Conservation (phyloP, 2,113 vertebrate species). For the Panthera tigris region DNA sequence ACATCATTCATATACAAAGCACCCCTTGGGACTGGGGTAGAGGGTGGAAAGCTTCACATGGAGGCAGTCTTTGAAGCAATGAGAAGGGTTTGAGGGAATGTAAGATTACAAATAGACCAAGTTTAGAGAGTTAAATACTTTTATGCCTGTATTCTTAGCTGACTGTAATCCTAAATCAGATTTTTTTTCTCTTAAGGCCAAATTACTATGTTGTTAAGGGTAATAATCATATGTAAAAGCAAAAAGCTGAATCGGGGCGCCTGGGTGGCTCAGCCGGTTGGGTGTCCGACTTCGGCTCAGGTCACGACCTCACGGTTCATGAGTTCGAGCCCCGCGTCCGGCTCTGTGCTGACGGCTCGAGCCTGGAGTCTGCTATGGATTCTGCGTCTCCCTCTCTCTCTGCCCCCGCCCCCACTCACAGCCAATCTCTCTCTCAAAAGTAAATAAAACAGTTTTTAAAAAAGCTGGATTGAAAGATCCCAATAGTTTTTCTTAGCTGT, state of each 20-base stretch:
- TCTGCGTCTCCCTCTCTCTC: too few relatives aligned
- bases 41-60: background rate
- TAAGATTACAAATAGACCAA: background rate
- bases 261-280: too few relatives aligned
- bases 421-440: too few relatives aligned
- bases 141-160: slow-evolving; percentile 19
- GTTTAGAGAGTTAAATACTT: background rate
- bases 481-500: slow-evolving; percentile 7
- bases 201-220: background rate
- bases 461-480: background rate
- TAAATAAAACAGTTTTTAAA: background rate
- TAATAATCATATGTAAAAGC: background rate
- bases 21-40: background rate
- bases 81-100: background rate
- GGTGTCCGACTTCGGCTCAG: too few relatives aligned
- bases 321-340: too few relatives aligned
- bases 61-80: background rate
- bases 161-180: background rate
- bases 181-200: slow-evolving; percentile 9
- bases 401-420: too few relatives aligned
- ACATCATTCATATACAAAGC: background rate
- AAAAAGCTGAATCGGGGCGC: background rate
- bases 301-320: too few relatives aligned
- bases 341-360: too few relatives aligned
- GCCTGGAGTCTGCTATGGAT: too few relatives aligned